Conservation (phyloP, 2,113 vertebrate species). For the Amazona guildingii region DNA sequence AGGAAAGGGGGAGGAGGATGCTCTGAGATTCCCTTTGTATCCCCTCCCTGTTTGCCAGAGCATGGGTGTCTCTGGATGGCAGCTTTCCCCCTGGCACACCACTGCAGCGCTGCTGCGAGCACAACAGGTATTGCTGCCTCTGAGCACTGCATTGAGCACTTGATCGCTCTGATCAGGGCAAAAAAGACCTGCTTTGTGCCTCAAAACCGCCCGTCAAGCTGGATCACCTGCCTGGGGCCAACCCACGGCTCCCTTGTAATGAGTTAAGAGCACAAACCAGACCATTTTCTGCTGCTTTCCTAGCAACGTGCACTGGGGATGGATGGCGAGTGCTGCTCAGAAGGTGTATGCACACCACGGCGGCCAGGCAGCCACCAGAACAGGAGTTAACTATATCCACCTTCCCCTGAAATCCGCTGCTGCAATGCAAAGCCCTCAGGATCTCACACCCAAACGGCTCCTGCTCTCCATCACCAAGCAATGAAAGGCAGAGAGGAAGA, state of each 20-base stretch:
- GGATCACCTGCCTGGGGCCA: background rate
- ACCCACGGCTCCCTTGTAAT: background rate
- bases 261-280: background rate
- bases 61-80: background rate
- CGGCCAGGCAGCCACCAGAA: rapidly evolving
- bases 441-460: conserved; percentile 27
- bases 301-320: rapidly evolving
- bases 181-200: background rate
- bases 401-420: conserved; percentile 15
- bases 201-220: background rate
- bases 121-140: background rate
- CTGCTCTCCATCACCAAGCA: conserved; percentile 28
- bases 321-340: rapidly evolving
- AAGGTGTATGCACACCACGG: background rate
- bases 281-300: background rate
- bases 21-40: background rate
- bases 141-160: rapidly evolving
- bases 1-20: background rate
- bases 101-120: background rate
- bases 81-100: background rate
- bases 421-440: conserved; percentile 3
- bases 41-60: background rate
- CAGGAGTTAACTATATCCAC: background rate
- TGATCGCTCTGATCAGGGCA: background rate
- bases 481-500: background rate